These are phyloP conservation scores for Gobio occitaniae DNA, from an alignment of 2,797 vertebrate species.

Conservation along the genomic window DNA sequence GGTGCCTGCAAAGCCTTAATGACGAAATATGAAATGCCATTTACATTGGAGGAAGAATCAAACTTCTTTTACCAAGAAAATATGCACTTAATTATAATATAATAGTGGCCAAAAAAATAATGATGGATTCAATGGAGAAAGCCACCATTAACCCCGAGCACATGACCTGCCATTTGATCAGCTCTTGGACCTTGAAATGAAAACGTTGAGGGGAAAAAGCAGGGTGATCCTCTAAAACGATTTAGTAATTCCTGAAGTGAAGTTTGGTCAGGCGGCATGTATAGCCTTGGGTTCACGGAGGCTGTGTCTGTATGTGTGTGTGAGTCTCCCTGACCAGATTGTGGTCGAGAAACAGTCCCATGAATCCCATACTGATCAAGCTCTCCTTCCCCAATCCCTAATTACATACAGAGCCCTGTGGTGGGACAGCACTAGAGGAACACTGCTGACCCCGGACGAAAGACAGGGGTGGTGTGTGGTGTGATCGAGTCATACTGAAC, in stretches of 20 bases:
- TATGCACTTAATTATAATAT: slow-evolving; percentile 29
- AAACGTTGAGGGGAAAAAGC: slow-evolving; percentile 58
- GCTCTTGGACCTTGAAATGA: slow-evolving; percentile 32
- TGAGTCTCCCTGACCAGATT: slow-evolving; percentile 74
- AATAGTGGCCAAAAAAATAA: not conserved
- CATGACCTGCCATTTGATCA: slow-evolving; percentile 50
- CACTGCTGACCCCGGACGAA: slow-evolving; percentile 72
- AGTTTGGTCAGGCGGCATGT: slow-evolving; percentile 72
- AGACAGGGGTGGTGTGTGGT: slow-evolving; percentile 41
- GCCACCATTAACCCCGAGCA: slow-evolving; percentile 51
- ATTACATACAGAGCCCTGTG: slow-evolving; percentile 81
- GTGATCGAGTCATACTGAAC: slow-evolving; percentile 34
- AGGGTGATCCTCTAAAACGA: slow-evolving; percentile 66
- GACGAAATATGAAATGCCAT: slow-evolving; percentile 9
- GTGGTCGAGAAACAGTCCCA: slow-evolving; percentile 78
- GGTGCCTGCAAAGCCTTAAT: slow-evolving; percentile 51
- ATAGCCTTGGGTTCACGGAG: slow-evolving; percentile 72
- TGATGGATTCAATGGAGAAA: slow-evolving; percentile 44
- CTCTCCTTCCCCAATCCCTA: slow-evolving; percentile 75
- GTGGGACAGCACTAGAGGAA: slow-evolving; percentile 74
- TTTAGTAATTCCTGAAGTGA: slow-evolving; percentile 66
- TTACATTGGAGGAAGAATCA: slow-evolving; percentile 9
- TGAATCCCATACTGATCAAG: slow-evolving; percentile 77
- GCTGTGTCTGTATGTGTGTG: slow-evolving; percentile 35
- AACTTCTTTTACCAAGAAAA: slow-evolving; percentile 4